phyloP scores from a whole-genome alignment of 2,797 vertebrate genomes.

The Cacajao melanocephalus region DNA sequence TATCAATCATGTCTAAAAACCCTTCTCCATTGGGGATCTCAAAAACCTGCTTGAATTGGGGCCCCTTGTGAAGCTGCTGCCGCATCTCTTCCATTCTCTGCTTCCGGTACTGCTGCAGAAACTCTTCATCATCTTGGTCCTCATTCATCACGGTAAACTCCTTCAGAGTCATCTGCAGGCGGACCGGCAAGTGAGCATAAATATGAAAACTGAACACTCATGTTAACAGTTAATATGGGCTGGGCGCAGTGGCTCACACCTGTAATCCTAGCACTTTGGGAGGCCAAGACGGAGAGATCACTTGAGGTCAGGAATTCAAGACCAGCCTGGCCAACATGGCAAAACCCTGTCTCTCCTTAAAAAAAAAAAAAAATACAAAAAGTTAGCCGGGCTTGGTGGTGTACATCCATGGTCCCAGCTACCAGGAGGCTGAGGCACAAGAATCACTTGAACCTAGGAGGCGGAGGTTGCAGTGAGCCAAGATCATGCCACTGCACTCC shows the following conservation, averaged over 20 bases:
- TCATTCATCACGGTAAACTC: conserved; percentile 92
- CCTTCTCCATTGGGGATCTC: conserved; percentile 93
- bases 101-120: conserved; percentile 95
- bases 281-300: background rate
- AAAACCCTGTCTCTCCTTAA: background rate
- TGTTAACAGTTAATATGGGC: background rate
- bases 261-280: background rate
- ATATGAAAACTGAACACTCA: background rate
- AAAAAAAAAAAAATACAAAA: background rate
- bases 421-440: background rate
- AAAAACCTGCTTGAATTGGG: conserved; percentile 93
- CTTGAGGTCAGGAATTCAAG: background rate
- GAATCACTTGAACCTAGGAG: background rate
- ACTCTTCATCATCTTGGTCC: conserved; percentile 92
- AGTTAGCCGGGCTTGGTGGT: background rate
- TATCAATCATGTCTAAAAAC: conserved; percentile 94
- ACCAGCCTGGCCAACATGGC: background rate
- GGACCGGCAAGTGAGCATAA: background rate
- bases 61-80: conserved; percentile 91
- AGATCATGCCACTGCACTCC: background rate
- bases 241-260: background rate
- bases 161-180: conserved; percentile 91
- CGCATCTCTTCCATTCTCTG: conserved; percentile 98
- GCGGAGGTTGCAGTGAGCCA: background rate
- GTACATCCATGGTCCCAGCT: background rate